Evolutionary conservation across 2,888 invertebrate species (phyloP).

Genomic region (Ypsolopha scabrella): DNA sequence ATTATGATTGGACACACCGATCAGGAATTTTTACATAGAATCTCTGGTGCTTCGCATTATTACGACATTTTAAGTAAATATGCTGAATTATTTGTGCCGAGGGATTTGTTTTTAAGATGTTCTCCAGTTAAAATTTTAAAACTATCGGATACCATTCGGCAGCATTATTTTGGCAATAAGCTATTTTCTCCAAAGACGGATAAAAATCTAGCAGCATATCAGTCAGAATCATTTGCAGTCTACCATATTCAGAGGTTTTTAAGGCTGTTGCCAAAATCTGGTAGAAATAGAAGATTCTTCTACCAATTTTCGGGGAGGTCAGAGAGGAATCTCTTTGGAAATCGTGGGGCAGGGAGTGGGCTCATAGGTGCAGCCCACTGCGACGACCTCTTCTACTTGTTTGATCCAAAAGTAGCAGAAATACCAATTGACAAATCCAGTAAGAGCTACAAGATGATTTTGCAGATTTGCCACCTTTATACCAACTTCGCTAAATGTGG

Average conservation of each 20-base stretch:
- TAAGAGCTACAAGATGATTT: slow-evolving; percentile 11
- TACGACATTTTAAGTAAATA: slow-evolving; percentile 14
- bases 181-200: slow-evolving; percentile 13
- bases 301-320: slow-evolving; percentile 11
- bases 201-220: slow-evolving; percentile 16
- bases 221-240: slow-evolving; percentile 14
- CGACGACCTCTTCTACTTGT: slow-evolving; percentile 16
- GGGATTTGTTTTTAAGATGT: slow-evolving; percentile 6
- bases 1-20: slow-evolving; percentile 76
- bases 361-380: slow-evolving; percentile 12
- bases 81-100: slow-evolving; percentile 20
- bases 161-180: slow-evolving; percentile 19
- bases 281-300: slow-evolving; percentile 9
- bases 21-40: slow-evolving; percentile 64
- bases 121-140: slow-evolving; percentile 15
- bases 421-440: slow-evolving; percentile 9
- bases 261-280: slow-evolving; percentile 11
- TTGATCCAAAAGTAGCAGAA: slow-evolving; percentile 10
- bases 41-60: not conserved
- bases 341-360: slow-evolving; percentile 6
- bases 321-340: slow-evolving; percentile 8
- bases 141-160: slow-evolving; percentile 15
- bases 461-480: slow-evolving; percentile 11
- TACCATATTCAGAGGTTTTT: slow-evolving; percentile 20
- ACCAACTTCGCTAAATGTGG: slow-evolving; percentile 18